Evolutionary conservation across 2,797 vertebrate genomes (phyloP).

Genomic region (Aldrovandia affinis): DNA sequence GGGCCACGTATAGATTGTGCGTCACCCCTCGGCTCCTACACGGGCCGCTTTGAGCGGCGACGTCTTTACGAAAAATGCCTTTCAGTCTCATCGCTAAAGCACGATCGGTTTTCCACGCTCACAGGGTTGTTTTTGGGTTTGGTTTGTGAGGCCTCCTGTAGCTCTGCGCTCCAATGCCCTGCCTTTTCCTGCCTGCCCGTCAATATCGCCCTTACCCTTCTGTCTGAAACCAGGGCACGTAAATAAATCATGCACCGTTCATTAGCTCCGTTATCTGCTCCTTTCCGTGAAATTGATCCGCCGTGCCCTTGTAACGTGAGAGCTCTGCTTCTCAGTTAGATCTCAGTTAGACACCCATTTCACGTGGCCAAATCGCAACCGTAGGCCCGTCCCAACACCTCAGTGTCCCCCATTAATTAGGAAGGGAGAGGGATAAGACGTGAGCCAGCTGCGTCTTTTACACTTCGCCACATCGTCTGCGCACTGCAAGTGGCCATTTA

Average conservation of each 20-base stretch:
- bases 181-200: slow-evolving; percentile 43
- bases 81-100: background rate
- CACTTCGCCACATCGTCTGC: background rate
- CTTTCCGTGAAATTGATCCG: slow-evolving; percentile 65
- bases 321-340: background rate
- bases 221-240: slow-evolving; percentile 61
- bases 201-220: slow-evolving; percentile 40
- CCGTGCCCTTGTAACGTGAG: slow-evolving; percentile 31
- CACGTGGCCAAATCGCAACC: background rate
- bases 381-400: background rate
- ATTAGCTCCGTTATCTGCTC: slow-evolving; percentile 65
- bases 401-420: background rate
- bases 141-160: background rate
- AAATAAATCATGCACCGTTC: slow-evolving; percentile 71
- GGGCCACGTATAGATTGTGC: background rate
- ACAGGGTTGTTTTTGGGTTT: slow-evolving; percentile 50
- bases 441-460: background rate
- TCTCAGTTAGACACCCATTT: background rate
- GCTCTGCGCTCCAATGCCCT: too few relatives aligned
- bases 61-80: background rate
- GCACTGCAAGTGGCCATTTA: background rate
- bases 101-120: background rate
- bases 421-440: background rate
- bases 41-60: background rate
- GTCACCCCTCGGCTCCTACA: background rate